A percentile compares a stretch with the other conserved stretches of the same genome.
Conservation (phyloP, 2,797 vertebrate genomes). For the Meriones psammophilus region DNA sequence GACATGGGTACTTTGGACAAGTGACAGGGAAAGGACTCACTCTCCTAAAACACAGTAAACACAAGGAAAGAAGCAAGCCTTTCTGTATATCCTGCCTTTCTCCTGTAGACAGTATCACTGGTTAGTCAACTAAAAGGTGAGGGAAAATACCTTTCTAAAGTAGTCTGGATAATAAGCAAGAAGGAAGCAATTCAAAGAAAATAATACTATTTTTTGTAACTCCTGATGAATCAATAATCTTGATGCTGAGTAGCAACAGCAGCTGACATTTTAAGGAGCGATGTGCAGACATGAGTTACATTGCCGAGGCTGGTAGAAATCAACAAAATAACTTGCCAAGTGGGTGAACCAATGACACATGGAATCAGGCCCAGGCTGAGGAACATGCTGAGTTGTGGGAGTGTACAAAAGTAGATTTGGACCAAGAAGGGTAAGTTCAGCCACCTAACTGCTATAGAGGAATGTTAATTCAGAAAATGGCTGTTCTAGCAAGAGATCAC, state of each 20-base stretch:
- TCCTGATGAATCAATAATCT: not conserved
- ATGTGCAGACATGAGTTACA: not conserved
- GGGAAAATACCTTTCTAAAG: not conserved
- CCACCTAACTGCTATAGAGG: too few species aligned
- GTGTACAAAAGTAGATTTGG: not conserved
- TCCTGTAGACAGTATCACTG: not conserved
- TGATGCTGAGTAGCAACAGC: not conserved
- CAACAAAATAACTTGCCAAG: not conserved
- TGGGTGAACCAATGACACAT: too few species aligned
- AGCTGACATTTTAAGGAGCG: not conserved
- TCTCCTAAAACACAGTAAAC: not conserved
- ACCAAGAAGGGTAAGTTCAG: not conserved
- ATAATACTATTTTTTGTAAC: not conserved
- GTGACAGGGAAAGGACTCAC: not conserved
- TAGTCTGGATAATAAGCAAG: not conserved
- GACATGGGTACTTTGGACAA: not conserved
- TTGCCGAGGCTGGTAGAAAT: not conserved
- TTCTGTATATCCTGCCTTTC: not conserved
- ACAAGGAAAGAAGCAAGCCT: not conserved
- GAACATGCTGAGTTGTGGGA: not conserved
- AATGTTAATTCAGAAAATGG: too few species aligned
- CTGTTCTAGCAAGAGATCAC: too few species aligned
- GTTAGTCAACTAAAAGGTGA: not conserved
- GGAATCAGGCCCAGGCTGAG: not conserved
- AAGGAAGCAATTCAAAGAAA: not conserved